Evolutionary conservation across 1,140 invertebrate genomes (phyloP), one percentile per base, ranked within the genome.

Genomic region (Pseudomyrmex flavicornis): DNA sequence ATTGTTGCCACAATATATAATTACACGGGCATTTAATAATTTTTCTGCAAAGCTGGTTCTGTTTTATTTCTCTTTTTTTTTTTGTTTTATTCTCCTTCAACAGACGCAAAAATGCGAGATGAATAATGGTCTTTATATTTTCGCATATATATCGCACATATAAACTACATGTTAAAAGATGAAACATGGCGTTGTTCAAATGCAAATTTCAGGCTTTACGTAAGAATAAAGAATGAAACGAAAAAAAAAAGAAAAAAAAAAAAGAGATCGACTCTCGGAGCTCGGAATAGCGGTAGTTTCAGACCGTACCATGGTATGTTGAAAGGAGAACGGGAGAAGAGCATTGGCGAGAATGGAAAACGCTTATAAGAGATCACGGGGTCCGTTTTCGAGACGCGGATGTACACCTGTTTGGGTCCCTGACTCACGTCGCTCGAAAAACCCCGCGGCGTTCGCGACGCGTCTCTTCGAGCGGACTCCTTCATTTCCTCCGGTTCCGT

Each of bases 401-500:
- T 70, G 62, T 83, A 86, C 88, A 89, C 88, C 86, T 88, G 86
- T 88, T 88, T 48, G 35, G 17, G 15, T 10, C 8, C 44, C 87
- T 88, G 87, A 88, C 69, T 88, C 87, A 87, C 70, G 54, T 61
- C 9, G 46, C 26, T 52, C 22, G 77, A 73, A 35, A 35, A 35
- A 82, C 77, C 86, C 83, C 35, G 86, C 56, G 75, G 87, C 74
- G 56, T 70, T 87, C 69, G 35, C 73, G 69, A 35, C 86, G 85
- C 86, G 86, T 77, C 68, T 77, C 74, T 52, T 58, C 50, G 56
- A 52, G 35, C 66, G 56, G 74, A 76, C 85, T 87, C 82, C 86
- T 84, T 87, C 85, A 80, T 88, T 88, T 70, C 82, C 26, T 48
- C 70, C 35, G 52, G 77, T 69, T 74, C 75, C 46, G 48, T 9